phyloP scores from a whole-genome alignment of 2,888 invertebrate genomes.

The Melieria crassipennis region DNA sequence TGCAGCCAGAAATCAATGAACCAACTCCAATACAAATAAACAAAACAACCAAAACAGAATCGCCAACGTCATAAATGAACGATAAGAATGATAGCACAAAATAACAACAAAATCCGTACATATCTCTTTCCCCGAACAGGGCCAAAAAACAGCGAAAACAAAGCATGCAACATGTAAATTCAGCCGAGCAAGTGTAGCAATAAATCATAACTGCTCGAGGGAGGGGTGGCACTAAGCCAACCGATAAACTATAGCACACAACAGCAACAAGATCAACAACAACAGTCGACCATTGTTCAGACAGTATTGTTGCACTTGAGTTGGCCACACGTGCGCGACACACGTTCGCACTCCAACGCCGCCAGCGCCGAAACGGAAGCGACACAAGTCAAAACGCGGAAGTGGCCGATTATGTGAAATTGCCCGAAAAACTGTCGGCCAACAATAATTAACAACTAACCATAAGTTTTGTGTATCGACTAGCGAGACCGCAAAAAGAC shows the following conservation, averaged over 20 bases:
- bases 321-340: constrained; percentile 54
- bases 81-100: constrained; percentile 21
- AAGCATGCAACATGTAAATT: not conserved
- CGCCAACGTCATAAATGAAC: constrained; percentile 29
- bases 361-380: not conserved
- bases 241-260: not conserved
- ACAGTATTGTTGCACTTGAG: constrained; percentile 20
- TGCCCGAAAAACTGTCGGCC: constrained; percentile 31
- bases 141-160: not conserved
- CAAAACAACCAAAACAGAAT: no score
- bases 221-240: not conserved
- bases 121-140: not conserved
- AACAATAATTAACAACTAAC: constrained; percentile 23
- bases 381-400: constrained; percentile 22
- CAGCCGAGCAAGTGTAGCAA: not conserved
- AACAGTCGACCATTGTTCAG: not conserved
- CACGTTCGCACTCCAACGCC: constrained; percentile 41
- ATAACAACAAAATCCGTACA: constrained; percentile 16
- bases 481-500: constrained; percentile 2
- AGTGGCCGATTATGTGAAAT: constrained; percentile 23
- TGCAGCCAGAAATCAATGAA: constrained; percentile 37
- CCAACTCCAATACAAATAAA: constrained; percentile 19
- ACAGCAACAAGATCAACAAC: not conserved
- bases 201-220: not conserved
- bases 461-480: constrained; percentile 17